Conservation (phyloP, 2,113 vertebrate genomes). For the Heteronetta atricapilla region DNA sequence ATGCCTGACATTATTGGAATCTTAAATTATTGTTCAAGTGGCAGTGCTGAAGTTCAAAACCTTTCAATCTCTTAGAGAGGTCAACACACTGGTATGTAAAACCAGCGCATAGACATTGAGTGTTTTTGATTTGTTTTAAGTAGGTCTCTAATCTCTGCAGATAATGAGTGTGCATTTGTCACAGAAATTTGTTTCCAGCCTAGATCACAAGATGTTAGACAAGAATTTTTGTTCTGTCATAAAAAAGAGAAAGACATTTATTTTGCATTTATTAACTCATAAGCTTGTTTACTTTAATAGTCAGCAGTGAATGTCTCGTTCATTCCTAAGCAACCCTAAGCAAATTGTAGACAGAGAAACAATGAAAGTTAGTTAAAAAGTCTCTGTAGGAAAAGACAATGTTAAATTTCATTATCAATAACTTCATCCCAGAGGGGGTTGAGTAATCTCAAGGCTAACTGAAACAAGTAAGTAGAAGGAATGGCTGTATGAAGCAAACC, state of each 20-base stretch:
- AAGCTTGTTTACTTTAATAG: constrained; percentile 40
- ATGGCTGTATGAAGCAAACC: background rate
- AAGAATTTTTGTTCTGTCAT: background rate
- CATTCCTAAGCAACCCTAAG: background rate
- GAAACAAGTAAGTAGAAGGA: background rate
- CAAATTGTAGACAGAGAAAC: background rate
- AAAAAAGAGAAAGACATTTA: constrained; percentile 10
- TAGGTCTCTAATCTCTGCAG: constrained; percentile 50
- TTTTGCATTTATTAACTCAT: constrained; percentile 35
- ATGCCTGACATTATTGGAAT: constrained; percentile 6
- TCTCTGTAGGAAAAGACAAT: background rate
- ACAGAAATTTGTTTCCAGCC: constrained; percentile 53
- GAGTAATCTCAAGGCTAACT: background rate
- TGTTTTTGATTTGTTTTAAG: constrained; percentile 37
- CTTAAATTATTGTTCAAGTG: constrained; percentile 42
- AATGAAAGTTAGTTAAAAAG: background rate
- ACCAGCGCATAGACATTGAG: background rate
- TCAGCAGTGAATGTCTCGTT: constrained; percentile 2
- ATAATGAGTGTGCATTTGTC: constrained; percentile 52
- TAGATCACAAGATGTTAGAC: constrained; percentile 40
- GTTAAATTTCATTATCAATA: background rate
- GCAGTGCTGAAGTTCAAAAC: constrained; percentile 47
- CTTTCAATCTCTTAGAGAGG: constrained; percentile 13
- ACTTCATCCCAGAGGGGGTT: background rate
- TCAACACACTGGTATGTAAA: constrained; percentile 38